phyloP scores from a whole-genome alignment of 2,888 invertebrate genomes.

The Idaea aversata region DNA sequence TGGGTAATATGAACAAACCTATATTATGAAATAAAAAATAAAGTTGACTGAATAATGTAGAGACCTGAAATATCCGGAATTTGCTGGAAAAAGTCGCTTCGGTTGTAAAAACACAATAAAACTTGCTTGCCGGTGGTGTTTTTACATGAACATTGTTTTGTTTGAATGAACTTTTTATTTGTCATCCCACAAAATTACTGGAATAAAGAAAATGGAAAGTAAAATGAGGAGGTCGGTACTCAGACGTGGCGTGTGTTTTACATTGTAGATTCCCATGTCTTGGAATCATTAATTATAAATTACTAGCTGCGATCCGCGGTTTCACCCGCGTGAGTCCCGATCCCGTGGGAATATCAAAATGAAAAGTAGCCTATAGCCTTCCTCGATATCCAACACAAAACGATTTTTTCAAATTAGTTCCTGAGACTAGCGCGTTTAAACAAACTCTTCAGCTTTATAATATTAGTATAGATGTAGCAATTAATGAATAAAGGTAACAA shows the following conservation, averaged over 20 bases:
- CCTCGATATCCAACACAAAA: no score
- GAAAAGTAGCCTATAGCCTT: no score
- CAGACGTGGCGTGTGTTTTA: neutral
- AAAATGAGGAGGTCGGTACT: constrained; percentile 9
- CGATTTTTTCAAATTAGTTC: no score
- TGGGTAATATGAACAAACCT: neutral
- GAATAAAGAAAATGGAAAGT: constrained; percentile 13
- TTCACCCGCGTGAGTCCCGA: no score
- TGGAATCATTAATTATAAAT: no score
- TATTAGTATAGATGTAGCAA: no score
- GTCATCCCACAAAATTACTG: constrained; percentile 16
- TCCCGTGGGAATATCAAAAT: no score
- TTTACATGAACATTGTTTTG: neutral
- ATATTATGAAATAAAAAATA: neutral
- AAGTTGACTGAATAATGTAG: neutral
- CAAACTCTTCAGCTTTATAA: no score
- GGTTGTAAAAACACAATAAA: constrained; percentile 4
- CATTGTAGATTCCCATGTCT: no score
- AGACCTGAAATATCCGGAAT: neutral
- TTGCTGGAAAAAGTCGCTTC: neutral
- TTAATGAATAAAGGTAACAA: no score
- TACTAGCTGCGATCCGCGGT: no score
- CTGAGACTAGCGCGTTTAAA: no score
- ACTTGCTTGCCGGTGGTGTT: neutral
- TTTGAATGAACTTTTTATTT: constrained; percentile 11